Conservation (phyloP, 2,888 invertebrate genomes). For the Oscheius sp. region DNA sequence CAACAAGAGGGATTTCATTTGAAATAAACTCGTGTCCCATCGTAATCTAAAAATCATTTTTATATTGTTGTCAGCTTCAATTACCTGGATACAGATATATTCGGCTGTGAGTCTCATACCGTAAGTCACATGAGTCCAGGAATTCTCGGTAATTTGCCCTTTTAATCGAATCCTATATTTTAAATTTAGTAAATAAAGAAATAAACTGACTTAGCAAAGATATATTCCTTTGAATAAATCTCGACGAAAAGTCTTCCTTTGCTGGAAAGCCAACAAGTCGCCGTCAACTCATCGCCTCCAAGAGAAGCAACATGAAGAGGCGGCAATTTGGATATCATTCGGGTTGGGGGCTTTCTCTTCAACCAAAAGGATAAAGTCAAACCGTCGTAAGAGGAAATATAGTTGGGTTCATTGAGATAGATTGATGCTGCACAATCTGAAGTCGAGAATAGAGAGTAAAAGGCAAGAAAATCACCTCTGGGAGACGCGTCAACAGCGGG, state of each 20-base stretch:
- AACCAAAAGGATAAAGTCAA: slow-evolving; percentile 37
- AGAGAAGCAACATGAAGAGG: slow-evolving; percentile 28
- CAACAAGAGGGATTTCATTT: slow-evolving; percentile 32
- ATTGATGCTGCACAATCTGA: slow-evolving; percentile 17
- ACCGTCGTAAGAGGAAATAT: slow-evolving; percentile 29
- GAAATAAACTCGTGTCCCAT: slow-evolving; percentile 8
- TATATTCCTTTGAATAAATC: slow-evolving; percentile 5
- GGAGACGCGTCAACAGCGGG: background rate
- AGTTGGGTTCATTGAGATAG: slow-evolving; percentile 6
- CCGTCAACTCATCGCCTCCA: slow-evolving; percentile 26
- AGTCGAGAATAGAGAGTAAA: too few species aligned
- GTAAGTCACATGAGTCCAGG: slow-evolving; percentile 30
- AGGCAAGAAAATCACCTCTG: background rate
- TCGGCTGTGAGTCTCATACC: slow-evolving; percentile 18
- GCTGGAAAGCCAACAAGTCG: slow-evolving; percentile 13
- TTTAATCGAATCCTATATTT: slow-evolving; percentile 23
- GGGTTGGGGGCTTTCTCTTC: slow-evolving; percentile 18
- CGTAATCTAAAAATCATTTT: background rate
- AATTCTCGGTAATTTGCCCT: slow-evolving; percentile 17
- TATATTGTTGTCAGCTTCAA: background rate
- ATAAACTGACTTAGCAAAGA: slow-evolving; percentile 18
- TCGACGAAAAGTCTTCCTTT: slow-evolving; percentile 29
- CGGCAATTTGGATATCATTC: slow-evolving; percentile 21
- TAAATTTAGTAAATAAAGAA: background rate
- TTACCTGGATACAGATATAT: slow-evolving; percentile 21